Base-by-base conservation (phyloP, 2,113 vertebrate species). In the Procavia capensis region DNA sequence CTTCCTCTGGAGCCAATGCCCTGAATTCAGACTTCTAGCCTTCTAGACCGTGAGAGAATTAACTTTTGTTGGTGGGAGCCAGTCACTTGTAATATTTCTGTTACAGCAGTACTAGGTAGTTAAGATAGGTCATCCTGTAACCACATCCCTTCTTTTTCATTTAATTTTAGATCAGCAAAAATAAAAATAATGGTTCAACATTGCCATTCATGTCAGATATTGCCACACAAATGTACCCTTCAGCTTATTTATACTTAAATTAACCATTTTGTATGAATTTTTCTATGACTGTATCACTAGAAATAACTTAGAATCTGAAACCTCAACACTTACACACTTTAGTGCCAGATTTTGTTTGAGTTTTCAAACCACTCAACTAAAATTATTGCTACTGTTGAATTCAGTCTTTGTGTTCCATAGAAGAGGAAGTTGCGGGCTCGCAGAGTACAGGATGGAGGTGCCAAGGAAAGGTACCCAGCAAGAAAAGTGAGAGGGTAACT, bases 261-360 rank as follows among this genome's bases (percentile, higher is more conserved):
- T n/a, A 94, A 90, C 64, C 79, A 47, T 84, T 87, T 70, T 74
- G 54, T 70, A 81, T 86, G 78, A 70, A 17, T 72, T 79, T 92
- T 83, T 86, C 81, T 95, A 31, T 88, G 72, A 88, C 22, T 75
- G 2, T 43, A 88, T 59, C 84, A 88, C 81, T 45, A 84, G 36
- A 9, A 84, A 63, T 91, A 90, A 87, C 45, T 27, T 50, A 81
- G 90, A 92, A 93, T 29, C 85, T 64, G 50, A 95, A 90, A 83
- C 13, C 36, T 82, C 78, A 81, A 93, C 29, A 81, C 45, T 94
- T 45, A 80, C 54, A 87, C 34, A 84, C 13, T 72, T 78, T 31
- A 88, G 7, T 90, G 85, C 76, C 70, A 92, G 80, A 20, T 82
- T 78, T 91, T 93, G 80, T 39, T 95, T 85, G 39, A 85, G 47